Evolutionary conservation across 92 coral and sea anemone genomes (phyloP).

Genomic region (Epizoanthus illoricatus): DNA sequence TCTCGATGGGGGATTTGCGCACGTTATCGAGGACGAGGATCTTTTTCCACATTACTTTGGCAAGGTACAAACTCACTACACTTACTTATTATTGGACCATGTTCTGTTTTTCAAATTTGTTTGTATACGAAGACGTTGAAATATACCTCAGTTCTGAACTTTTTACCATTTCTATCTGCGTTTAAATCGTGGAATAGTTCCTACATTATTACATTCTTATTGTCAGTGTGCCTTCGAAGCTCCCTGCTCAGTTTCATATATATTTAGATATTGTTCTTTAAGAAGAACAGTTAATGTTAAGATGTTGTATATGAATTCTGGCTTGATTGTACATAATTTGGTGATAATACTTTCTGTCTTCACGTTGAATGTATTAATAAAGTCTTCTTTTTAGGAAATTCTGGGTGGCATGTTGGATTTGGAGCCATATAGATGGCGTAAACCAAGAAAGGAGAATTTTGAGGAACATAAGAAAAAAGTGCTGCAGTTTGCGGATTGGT

Average conservation of each 20-base stretch:
- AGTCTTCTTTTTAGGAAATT: constrained; percentile 68
- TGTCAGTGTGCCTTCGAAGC: background rate
- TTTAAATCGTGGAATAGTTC: background rate
- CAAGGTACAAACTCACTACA: constrained; percentile 51
- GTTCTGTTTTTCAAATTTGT: too few species aligned
- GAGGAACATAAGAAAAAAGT: constrained; percentile 96
- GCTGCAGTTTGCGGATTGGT: constrained; percentile 89
- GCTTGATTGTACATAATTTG: too few species aligned
- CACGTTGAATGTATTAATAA: background rate
- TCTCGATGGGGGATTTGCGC: too few species aligned
- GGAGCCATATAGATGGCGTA: constrained; percentile 92
- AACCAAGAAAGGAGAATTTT: constrained; percentile 89
- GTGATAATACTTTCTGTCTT: background rate
- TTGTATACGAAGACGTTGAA: background rate
- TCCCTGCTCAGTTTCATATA: background rate
- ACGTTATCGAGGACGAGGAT: too few species aligned
- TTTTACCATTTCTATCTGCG: background rate
- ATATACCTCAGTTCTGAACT: background rate
- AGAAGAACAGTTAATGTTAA: too few species aligned
- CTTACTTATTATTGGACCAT: background rate
- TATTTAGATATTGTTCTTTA: background rate
- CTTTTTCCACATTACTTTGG: constrained; percentile 92
- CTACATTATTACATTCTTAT: background rate
- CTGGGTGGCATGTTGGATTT: constrained; percentile 98
- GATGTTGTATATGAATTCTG: too few species aligned